Conservation (phyloP, 2,888 invertebrate genomes). For the Heteromyza rotundicornis region DNA sequence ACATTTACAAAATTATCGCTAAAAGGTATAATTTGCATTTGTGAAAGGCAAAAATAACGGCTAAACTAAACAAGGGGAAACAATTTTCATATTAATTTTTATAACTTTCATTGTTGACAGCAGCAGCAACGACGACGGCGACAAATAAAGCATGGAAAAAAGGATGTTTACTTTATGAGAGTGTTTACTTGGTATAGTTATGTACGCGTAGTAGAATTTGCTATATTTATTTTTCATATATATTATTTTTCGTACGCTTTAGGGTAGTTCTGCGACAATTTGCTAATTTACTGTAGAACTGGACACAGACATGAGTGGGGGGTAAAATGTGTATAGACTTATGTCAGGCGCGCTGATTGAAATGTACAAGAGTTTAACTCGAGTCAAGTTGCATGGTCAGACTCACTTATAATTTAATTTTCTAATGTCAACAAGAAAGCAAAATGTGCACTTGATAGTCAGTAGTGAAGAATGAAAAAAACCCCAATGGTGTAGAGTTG, state of each 20-base stretch:
- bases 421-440: background rate
- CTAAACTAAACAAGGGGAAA: too few species aligned
- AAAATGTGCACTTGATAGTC: too few species aligned
- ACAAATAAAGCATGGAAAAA: background rate
- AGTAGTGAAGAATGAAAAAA: too few species aligned
- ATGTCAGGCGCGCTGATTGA: background rate
- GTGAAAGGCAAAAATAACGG: too few species aligned
- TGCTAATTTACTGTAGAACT: background rate
- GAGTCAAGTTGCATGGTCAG: background rate
- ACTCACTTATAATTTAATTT: background rate
- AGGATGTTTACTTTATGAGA: slow-evolving; percentile 17
- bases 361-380: background rate
- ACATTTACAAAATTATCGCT: too few species aligned
- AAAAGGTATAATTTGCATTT: too few species aligned
- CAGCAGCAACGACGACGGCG: slow-evolving; percentile 8
- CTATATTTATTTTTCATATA: too few species aligned
- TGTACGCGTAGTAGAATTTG: too few species aligned
- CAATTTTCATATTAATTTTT: slow-evolving; percentile 49
- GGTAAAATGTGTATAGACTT: background rate
- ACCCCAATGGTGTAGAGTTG: too few species aligned
- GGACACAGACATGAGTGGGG: background rate
- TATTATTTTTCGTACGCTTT: too few species aligned
- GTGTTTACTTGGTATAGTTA: background rate
- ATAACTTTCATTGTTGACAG: slow-evolving; percentile 20
- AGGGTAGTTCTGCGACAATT: background rate